Percentiles rank a stretch among this genome's conserved stretches.
Evolutionary conservation across 2,888 invertebrate species (phyloP).

Genomic region (Priocnemis perturbator): DNA sequence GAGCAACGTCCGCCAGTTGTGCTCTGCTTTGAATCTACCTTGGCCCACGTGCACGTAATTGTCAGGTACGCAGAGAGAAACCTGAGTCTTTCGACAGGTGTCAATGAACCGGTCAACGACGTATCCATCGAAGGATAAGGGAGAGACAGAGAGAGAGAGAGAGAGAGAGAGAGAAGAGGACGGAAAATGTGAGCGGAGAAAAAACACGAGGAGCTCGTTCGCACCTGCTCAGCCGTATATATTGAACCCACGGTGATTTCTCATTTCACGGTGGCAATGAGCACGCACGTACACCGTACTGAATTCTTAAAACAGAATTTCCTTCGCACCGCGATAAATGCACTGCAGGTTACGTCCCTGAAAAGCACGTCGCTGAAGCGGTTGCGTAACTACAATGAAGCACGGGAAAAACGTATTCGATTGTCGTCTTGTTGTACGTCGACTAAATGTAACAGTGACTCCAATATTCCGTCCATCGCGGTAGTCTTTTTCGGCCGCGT

Average conservation of each 20-base stretch:
- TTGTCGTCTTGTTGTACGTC: neutral
- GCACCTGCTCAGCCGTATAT: constrained; percentile 51
- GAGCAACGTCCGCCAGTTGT: too few relatives aligned
- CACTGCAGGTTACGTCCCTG: too few relatives aligned
- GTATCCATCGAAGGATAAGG: constrained; percentile 58
- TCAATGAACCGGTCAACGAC: constrained; percentile 64
- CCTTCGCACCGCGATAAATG: neutral
- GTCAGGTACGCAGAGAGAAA: constrained; percentile 59
- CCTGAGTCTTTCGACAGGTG: constrained; percentile 69
- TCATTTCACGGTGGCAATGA: constrained; percentile 39
- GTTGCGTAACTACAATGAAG: too few relatives aligned
- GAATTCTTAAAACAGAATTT: too few relatives aligned
- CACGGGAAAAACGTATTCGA: too few relatives aligned
- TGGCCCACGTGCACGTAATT: constrained; percentile 58
- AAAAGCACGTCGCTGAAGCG: too few relatives aligned
- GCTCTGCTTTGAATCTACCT: constrained; percentile 27
- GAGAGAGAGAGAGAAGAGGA: constrained; percentile 23
- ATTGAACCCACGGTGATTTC: constrained; percentile 52
- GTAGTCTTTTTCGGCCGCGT: neutral
- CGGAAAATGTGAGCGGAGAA: constrained; percentile 22
- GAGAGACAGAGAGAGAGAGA: constrained; percentile 26
- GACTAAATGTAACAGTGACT: neutral
- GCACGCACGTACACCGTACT: too few relatives aligned
- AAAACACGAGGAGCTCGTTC: constrained; percentile 40
- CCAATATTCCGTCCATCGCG: neutral